Base-by-base conservation (phyloP, 2,113 vertebrate genomes). In the Phrynocephalus versicolor region DNA sequence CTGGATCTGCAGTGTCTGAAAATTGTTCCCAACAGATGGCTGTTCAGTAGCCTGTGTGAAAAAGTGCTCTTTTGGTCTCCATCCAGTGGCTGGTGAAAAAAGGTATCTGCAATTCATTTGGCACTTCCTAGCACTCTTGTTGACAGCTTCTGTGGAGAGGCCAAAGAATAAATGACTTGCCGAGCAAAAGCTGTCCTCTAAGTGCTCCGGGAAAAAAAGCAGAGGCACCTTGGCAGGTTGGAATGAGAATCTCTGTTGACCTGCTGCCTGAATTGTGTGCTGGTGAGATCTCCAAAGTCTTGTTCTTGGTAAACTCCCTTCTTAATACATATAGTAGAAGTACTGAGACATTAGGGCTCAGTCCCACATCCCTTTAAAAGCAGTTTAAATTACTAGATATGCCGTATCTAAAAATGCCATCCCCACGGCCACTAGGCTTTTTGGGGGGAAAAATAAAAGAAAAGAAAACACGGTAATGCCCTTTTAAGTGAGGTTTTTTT, bases 61-160 rank as follows among this genome's bases (percentile, higher is more conserved):
- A n/a, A 58, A 65, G 73, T 73, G 8, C 69, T 30, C 16, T 78
- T 0, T n/a, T 93, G 91, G 79, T 88, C 76, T 83, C 69, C 1
- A 0, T 67, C 85, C 90, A 89, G 77, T 76, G 69, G 1, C 77
- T 37, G 2, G 0, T 1, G 79, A 79, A 45, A 79, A 45, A 83
- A 91, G 86, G 86, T 90, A 71, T 19, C 81, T 85, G 30, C 37
- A 37, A 60, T 62, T 0, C 88, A 90, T 69, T 85, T 91, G 89
- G 23, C 67, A 85, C 27, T 89, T 58, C n/a, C 76, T 72, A 82
- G 27, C 55, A 9, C 23, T 85, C 89, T 35, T 65, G 85, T 62
- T 81, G 71, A 30, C 18, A 39, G 19, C 19, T 64, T 76, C 79
- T 65, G 81, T 51, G 83, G 75, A 89, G 79, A 41, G 33, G 67